These are phyloP conservation scores for Danionella dracula DNA, from an alignment of 2,797 vertebrate species.

Conservation along the genomic window DNA sequence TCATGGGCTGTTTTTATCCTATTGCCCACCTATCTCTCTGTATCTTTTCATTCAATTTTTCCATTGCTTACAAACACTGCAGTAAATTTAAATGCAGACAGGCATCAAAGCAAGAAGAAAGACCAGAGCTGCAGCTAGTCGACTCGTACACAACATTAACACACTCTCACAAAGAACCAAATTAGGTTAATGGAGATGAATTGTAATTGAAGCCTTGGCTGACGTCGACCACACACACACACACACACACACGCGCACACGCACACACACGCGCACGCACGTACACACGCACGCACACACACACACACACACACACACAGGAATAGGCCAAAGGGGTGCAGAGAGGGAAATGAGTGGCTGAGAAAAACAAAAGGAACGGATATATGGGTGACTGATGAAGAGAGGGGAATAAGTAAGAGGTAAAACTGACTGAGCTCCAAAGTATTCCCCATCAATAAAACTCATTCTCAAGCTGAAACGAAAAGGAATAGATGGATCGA, in stretches of 20 bases:
- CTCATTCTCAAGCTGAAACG: conserved; percentile 32
- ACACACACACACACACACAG: conserved; percentile 26
- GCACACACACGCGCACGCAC: conserved; percentile 14
- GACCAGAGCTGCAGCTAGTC: not conserved
- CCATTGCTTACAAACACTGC: conserved; percentile 22
- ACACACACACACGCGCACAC: conserved; percentile 16
- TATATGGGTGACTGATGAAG: not conserved
- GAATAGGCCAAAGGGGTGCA: not conserved
- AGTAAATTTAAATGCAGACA: conserved; percentile 15
- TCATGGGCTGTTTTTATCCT: conserved; percentile 75
- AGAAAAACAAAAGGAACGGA: not conserved
- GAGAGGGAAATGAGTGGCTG: not conserved
- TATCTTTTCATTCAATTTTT: not conserved
- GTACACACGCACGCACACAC: conserved; percentile 23
- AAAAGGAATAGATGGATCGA: conserved; percentile 14
- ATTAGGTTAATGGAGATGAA: conserved; percentile 77
- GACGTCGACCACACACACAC: conserved; percentile 55
- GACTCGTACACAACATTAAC: conserved; percentile 27
- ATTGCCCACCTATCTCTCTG: conserved; percentile 54
- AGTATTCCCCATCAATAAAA: conserved; percentile 38
- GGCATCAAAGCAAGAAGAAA: conserved; percentile 20
- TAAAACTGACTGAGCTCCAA: conserved; percentile 31
- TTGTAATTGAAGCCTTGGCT: conserved; percentile 63
- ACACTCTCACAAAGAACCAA: conserved; percentile 48
- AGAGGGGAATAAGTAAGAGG: conserved; percentile 36